These are phyloP conservation scores for human DNA, from an alignment of 2,113 vertebrate species.

Conservation along the genomic window GRCh38 chr7:137829001-137829500, in stretches of 20 bases:
- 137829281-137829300: not conserved
- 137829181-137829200: not conserved
- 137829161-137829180: not conserved
- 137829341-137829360: not conserved
- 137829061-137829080: not conserved
- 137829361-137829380: not conserved
- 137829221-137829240: not conserved
- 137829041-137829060: not conserved
- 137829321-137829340: not conserved
- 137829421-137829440: not conserved
- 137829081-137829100: not conserved
- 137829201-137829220: not conserved
- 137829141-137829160: accelerated
- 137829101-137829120: not conserved
- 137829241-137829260: not conserved
- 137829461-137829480: not conserved
- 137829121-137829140: not conserved
- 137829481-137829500: not conserved
- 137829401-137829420: not conserved
- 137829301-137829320: not conserved
- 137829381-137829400: not conserved
- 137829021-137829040: not conserved
- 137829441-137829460: not conserved
- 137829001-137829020: not conserved
- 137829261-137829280: not conserved